phyloP scores from a whole-genome alignment of 2,888 invertebrate species.

The Pantelozetes paolii region DNA sequence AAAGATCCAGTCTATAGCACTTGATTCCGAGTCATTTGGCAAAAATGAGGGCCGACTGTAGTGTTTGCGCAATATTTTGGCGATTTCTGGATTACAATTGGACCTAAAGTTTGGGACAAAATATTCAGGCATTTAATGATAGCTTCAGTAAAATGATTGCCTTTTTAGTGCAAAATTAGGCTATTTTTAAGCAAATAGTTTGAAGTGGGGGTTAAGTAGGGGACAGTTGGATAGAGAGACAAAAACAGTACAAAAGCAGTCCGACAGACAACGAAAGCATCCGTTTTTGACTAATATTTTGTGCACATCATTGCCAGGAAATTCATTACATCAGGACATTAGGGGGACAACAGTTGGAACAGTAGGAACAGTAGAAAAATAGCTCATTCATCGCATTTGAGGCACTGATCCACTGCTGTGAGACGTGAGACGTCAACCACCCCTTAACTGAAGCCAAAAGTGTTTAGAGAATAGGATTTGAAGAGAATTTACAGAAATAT shows the following conservation, averaged over 20 bases:
- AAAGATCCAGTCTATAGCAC: slow-evolving; percentile 82
- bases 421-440: slow-evolving; percentile 15
- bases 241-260: slow-evolving; percentile 29
- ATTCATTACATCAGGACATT: slow-evolving; percentile 35
- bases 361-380: not conserved
- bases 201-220: not conserved
- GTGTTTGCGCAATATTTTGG: slow-evolving; percentile 67
- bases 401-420: not conserved
- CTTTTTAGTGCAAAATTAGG: not conserved
- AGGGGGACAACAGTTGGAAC: slow-evolving; percentile 4
- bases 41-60: slow-evolving; percentile 79
- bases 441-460: slow-evolving; percentile 16
- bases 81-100: slow-evolving; percentile 77
- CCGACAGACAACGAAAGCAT: slow-evolving; percentile 29
- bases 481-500: not conserved
- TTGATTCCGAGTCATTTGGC: slow-evolving; percentile 80
- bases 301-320: slow-evolving; percentile 31
- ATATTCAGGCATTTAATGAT: not conserved
- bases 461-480: not conserved
- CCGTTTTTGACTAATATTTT: slow-evolving; percentile 34
- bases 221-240: slow-evolving; percentile 21
- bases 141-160: slow-evolving; percentile 8
- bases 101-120: slow-evolving; percentile 59
- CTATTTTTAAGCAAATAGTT: slow-evolving; percentile 20
- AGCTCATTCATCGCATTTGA: not conserved